Evolutionary conservation across 2,113 vertebrate genomes (phyloP).

Genomic region (Addax nasomaculatus): DNA sequence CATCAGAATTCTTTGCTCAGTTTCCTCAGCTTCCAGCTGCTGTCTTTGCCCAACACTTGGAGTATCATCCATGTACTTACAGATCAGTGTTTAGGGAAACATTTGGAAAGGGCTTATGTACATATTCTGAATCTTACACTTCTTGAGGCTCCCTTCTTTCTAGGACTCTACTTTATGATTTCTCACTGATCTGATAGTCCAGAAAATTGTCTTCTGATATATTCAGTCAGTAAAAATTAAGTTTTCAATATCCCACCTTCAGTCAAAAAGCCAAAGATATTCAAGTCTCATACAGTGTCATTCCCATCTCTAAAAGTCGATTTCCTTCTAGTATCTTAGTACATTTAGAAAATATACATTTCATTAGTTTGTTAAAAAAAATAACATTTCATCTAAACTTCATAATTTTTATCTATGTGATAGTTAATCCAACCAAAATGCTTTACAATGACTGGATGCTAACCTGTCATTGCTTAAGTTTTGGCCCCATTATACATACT

Average conservation of each 20-base stretch:
- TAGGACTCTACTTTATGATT: not conserved
- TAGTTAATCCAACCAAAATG: not conserved
- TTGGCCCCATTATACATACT: not conserved
- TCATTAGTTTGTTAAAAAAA: not conserved
- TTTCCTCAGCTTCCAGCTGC: not conserved
- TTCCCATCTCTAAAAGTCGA: not conserved
- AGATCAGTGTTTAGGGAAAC: not conserved
- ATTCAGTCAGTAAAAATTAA: not conserved
- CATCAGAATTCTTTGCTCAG: not conserved
- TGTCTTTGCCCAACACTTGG: not conserved
- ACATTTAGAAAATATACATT: not conserved
- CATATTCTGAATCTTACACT: not conserved
- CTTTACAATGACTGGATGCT: not conserved
- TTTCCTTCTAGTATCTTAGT: not conserved
- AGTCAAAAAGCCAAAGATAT: not conserved
- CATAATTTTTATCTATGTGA: not conserved
- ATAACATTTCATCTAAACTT: not conserved
- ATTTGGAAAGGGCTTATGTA: not conserved
- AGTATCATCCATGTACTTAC: not conserved
- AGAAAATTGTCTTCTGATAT: not conserved
- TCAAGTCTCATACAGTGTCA: not conserved
- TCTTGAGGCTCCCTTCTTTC: not conserved
- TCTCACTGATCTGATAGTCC: not conserved
- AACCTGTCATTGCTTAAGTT: not conserved
- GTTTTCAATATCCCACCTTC: not conserved